phyloP scores from a whole-genome alignment of 2,797 vertebrate genomes.

The Spondyliosoma cantharus region DNA sequence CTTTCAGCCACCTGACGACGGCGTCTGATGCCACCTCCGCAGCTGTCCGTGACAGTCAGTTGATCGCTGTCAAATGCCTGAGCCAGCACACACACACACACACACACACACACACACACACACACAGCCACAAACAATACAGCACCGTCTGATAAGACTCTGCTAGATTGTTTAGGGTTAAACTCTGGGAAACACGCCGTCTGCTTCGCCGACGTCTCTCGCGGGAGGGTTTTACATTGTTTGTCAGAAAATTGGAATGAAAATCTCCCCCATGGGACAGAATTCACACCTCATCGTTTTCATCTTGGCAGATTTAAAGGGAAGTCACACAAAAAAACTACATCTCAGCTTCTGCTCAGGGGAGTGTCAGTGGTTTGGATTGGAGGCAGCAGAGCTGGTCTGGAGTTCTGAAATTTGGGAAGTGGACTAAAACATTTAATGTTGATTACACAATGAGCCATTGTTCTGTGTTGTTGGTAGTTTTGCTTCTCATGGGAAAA shows the following conservation, averaged over 20 bases:
- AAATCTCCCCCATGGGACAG: constrained; percentile 38
- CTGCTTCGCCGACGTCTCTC: constrained; percentile 49
- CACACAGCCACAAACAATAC: constrained; percentile 57
- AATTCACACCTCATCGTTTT: constrained; percentile 49
- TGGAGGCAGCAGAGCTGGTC: background rate
- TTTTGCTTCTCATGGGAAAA: too few species aligned
- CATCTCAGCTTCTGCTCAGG: constrained; percentile 17
- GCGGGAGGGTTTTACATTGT: constrained; percentile 41
- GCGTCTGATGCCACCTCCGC: constrained; percentile 58
- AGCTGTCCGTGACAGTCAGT: constrained; percentile 66
- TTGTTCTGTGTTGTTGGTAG: too few species aligned
- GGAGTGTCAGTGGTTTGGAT: background rate
- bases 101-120: background rate
- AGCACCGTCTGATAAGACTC: constrained; percentile 50
- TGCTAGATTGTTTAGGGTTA: constrained; percentile 42
- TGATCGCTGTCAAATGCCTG: constrained; percentile 52
- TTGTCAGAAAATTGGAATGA: constrained; percentile 50
- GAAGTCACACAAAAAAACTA: constrained; percentile 22
- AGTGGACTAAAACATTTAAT: background rate
- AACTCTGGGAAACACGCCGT: constrained; percentile 48
- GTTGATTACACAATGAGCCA: too few species aligned
- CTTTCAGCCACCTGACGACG: constrained; percentile 47
- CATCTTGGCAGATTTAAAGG: constrained; percentile 33
- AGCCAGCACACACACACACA: constrained; percentile 34
- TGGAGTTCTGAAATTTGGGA: background rate